A percentile compares a stretch with the other conserved stretches of the same genome.
Conservation (phyloP, 2,888 invertebrate genomes). For the Carpatolechia fugitivella region DNA sequence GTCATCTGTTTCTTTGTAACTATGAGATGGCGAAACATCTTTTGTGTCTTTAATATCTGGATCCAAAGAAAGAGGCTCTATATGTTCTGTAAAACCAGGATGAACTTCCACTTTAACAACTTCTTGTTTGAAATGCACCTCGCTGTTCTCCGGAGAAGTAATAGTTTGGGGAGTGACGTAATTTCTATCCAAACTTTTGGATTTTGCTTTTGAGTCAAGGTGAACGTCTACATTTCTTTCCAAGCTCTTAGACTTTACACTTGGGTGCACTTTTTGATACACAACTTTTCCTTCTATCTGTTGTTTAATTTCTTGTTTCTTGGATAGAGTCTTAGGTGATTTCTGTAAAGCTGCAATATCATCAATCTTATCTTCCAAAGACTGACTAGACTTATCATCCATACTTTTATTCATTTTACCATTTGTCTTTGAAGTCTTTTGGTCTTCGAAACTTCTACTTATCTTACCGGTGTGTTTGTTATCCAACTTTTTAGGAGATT, state of each 20-base stretch:
- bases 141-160: conserved; percentile 47
- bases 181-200: conserved; percentile 84
- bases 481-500: conserved; percentile 85
- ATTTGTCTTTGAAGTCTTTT: conserved; percentile 73
- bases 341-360: conserved; percentile 77
- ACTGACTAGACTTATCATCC: conserved; percentile 80
- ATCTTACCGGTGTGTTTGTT: conserved; percentile 78
- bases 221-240: conserved; percentile 82
- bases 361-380: conserved; percentile 81
- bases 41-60: conserved; percentile 34
- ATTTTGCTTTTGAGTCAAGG: conserved; percentile 78
- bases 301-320: conserved; percentile 81
- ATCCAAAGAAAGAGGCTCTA: not conserved
- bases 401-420: conserved; percentile 81
- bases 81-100: conserved; percentile 44
- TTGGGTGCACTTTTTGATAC: conserved; percentile 75
- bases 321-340: conserved; percentile 79
- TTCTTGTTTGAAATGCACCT: conserved; percentile 73
- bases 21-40: conserved; percentile 59
- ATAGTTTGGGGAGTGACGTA: conserved; percentile 69
- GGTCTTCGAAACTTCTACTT: conserved; percentile 82
- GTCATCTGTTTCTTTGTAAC: conserved; percentile 68
- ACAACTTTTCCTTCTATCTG: conserved; percentile 82
- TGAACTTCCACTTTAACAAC: conserved; percentile 73
- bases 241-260: conserved; percentile 82